These are phyloP conservation scores for Synanceia verrucosa DNA, from an alignment of 2,797 vertebrate genomes.

Conservation along the genomic window DNA sequence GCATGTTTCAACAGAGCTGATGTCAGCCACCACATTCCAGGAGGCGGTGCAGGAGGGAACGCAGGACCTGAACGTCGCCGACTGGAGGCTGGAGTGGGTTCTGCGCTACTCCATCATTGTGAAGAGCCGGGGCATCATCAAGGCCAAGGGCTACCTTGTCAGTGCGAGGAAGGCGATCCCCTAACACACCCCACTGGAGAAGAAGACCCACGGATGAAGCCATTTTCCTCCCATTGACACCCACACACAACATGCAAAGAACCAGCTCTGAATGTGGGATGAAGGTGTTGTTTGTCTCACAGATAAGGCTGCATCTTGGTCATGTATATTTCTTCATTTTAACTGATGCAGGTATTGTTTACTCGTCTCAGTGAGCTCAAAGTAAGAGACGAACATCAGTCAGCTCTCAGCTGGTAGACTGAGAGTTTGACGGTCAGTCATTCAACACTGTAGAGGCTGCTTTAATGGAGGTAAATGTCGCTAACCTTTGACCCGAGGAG, in stretches of 20 bases:
- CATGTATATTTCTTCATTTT: slow-evolving; percentile 16
- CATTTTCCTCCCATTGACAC: slow-evolving; percentile 52
- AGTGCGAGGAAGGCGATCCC: slow-evolving; percentile 87
- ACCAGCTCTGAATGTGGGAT: slow-evolving; percentile 20
- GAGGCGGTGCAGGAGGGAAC: slow-evolving; percentile 86
- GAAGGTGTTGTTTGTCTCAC: slow-evolving; percentile 31
- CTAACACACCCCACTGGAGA: slow-evolving; percentile 52
- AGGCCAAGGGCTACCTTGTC: slow-evolving; percentile 97
- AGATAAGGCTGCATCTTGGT: slow-evolving; percentile 22
- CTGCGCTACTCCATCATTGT: slow-evolving; percentile 98
- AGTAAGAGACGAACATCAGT: slow-evolving; percentile 5
- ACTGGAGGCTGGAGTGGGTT: slow-evolving; percentile 95
- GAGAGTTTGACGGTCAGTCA: not conserved
- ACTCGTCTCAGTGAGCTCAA: slow-evolving; percentile 21
- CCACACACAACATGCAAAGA: slow-evolving; percentile 28
- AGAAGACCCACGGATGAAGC: slow-evolving; percentile 51
- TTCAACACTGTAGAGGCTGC: slow-evolving; percentile 14
- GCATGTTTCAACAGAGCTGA: slow-evolving; percentile 86
- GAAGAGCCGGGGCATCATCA: slow-evolving; percentile 98
- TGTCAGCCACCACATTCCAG: slow-evolving; percentile 91
- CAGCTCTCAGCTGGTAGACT: not conserved
- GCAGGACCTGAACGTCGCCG: slow-evolving; percentile 76
- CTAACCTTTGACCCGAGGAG: slow-evolving; percentile 23
- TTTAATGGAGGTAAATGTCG: slow-evolving; percentile 18
- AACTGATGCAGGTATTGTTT: slow-evolving; percentile 27